A percentile compares a stretch with the other conserved stretches of the same genome.
These are phyloP conservation scores for Chironomus tepperi DNA, from an alignment of 1,140 invertebrate species.

Conservation along the genomic window DNA sequence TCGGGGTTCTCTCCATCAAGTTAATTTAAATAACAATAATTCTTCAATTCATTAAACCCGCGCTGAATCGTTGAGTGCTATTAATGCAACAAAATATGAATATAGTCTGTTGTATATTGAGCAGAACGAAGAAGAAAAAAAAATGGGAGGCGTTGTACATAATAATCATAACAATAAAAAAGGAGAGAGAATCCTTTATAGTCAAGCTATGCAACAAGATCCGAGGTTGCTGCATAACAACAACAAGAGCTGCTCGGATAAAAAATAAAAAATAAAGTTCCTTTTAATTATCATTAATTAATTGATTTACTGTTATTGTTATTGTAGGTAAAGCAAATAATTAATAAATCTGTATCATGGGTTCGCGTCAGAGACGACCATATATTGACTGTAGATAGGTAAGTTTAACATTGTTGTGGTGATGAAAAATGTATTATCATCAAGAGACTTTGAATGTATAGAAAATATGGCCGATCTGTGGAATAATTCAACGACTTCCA, in stretches of 20 bases:
- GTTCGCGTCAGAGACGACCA: slow-evolving; percentile 77
- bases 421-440: not conserved
- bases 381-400: slow-evolving; percentile 81
- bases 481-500: too few species aligned
- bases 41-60: slow-evolving; percentile 22
- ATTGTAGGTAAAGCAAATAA: slow-evolving; percentile 60
- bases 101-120: not conserved
- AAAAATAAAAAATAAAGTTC: not conserved
- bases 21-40: slow-evolving; percentile 24
- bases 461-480: not conserved
- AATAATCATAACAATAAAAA: slow-evolving; percentile 15
- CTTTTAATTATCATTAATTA: slow-evolving; percentile 24
- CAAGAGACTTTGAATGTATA: not conserved
- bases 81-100: not conserved
- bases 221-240: not conserved
- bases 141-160: not conserved
- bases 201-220: not conserved
- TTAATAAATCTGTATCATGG: slow-evolving; percentile 87
- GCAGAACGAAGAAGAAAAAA: not conserved
- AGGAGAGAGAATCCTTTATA: not conserved
- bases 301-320: slow-evolving; percentile 14
- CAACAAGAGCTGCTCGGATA: not conserved
- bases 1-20: slow-evolving; percentile 2
- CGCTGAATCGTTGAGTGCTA: not conserved
- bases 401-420: slow-evolving; percentile 30